phyloP scores from a whole-genome alignment of 2,888 invertebrate species.

The Lepidochitona cinerea region DNA sequence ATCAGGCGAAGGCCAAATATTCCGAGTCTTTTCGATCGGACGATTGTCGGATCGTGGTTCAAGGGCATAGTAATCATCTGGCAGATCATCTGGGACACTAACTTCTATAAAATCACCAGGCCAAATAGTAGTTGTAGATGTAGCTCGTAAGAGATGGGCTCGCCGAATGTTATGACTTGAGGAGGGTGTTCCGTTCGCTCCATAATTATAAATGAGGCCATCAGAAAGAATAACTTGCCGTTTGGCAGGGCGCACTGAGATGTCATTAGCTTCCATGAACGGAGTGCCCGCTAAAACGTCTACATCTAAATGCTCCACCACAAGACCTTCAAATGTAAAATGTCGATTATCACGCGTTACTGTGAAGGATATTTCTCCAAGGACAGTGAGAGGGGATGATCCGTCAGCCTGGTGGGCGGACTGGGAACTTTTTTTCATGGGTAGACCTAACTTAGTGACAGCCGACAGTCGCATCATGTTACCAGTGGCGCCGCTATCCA shows the following conservation, averaged over 20 bases:
- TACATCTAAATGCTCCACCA: conserved; percentile 31
- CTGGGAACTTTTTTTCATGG: too few species aligned
- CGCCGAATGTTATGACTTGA: conserved; percentile 8
- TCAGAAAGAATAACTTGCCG: conserved; percentile 23
- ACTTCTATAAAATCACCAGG: conserved; percentile 33
- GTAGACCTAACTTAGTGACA: too few species aligned
- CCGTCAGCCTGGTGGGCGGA: too few species aligned
- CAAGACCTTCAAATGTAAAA: too few species aligned
- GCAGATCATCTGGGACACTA: too few species aligned
- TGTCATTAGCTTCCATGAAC: conserved; percentile 38
- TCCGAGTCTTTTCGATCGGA: background rate
- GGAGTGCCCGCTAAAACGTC: conserved; percentile 36
- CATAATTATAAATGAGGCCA: conserved; percentile 13
- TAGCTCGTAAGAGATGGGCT: conserved; percentile 16
- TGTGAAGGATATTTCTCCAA: too few species aligned
- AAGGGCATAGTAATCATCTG: too few species aligned
- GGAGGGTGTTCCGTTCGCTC: background rate
- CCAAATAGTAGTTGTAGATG: conserved; percentile 19
- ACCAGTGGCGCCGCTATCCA: too few species aligned
- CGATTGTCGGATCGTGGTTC: conserved; percentile 5
- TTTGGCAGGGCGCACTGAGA: conserved; percentile 31
- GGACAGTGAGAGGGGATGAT: too few species aligned
- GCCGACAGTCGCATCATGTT: too few species aligned
- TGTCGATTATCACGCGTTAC: too few species aligned
- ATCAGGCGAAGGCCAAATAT: conserved; percentile 14